phyloP scores from a whole-genome alignment of 2,113 vertebrate genomes.

The Austrofundulus limnaeus region DNA sequence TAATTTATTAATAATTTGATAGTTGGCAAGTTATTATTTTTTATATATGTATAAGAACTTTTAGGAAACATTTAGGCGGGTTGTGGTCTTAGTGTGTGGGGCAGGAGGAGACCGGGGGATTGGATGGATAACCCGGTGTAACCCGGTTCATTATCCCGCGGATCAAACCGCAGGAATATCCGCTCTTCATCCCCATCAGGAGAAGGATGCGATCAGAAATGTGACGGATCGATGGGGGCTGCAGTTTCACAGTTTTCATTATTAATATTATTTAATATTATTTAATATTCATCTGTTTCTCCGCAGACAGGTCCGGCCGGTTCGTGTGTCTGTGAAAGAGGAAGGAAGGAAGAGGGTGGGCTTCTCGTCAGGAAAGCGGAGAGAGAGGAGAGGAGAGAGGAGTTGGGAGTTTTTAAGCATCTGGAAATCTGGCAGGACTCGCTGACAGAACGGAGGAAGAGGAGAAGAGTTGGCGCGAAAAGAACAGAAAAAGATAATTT shows the following conservation, averaged over 20 bases:
- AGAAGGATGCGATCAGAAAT: too few species aligned
- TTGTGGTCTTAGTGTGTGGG: background rate
- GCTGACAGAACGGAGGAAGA: background rate
- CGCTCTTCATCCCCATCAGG: too few species aligned
- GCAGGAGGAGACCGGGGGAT: background rate
- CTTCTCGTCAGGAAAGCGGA: constrained; percentile 37
- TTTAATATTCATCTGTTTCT: constrained; percentile 12
- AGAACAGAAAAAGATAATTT: background rate
- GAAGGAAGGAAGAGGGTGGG: constrained; percentile 52
- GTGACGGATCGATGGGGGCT: too few species aligned
- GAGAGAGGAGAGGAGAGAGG: constrained; percentile 23
- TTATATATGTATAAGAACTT: background rate
- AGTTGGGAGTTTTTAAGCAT: constrained; percentile 36
- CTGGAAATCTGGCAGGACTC: constrained; percentile 12
- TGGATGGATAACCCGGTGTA: too few species aligned
- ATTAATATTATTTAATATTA: too few species aligned
- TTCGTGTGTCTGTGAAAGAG: constrained; percentile 1
- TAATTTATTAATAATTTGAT: background rate
- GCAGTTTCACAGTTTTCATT: background rate
- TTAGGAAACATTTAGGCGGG: background rate
- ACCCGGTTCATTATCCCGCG: too few species aligned
- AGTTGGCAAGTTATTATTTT: too few species aligned
- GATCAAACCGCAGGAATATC: too few species aligned
- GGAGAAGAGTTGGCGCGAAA: constrained; percentile 2
- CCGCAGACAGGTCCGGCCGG: background rate